Evolutionary conservation across 2,113 vertebrate genomes (phyloP), one percentile per base, ranked within the genome.

Genomic region (Dasypus novemcinctus): DNA sequence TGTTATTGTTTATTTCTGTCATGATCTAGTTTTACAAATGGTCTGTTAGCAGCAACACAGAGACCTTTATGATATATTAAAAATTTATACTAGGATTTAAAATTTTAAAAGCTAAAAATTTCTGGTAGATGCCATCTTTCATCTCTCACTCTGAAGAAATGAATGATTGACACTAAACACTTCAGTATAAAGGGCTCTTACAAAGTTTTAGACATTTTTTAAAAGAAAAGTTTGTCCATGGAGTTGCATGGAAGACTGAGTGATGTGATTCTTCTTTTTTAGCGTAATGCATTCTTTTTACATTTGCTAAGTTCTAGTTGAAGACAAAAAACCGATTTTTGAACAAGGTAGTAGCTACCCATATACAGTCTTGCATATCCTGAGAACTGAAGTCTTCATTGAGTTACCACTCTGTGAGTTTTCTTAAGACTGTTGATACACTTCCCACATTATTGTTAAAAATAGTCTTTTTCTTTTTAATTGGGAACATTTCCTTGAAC

Each of bases 401-500:
- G 85, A 88, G 31, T 84, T 86, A 46, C 79, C 29, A 41, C 49
- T 87, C 46, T 82, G 41, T 23, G 68, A 31, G 49, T 76, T 93
- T 96, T 92, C 82, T 63, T 91, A 27, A 87, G 89, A 96, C 90
- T 87, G 91, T 92, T 84, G 63, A 87, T 94, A 75, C 1, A 72
- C 69, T 95, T 94, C 38, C 38, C 43, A 96, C 36, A 11, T 90
- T 95, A 95, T 94, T 97, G 86, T 96, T 97, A 93, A 90, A 93
- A 96, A 90, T 95, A 79, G 52, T 46, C 54, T 90, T 93, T 89
- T 92, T 61, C 36, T 68, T 93, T 86, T 71, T 9, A 41, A 88
- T 92, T 97, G 82, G 89, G 96, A 97, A 96, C 69, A 93, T 97
- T 96, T 97, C 88, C 97, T 97, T 98, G 95, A 97, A 95, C 76